Conservation (phyloP, 1,140 invertebrate species). For the Bombus sibiricus region DNA sequence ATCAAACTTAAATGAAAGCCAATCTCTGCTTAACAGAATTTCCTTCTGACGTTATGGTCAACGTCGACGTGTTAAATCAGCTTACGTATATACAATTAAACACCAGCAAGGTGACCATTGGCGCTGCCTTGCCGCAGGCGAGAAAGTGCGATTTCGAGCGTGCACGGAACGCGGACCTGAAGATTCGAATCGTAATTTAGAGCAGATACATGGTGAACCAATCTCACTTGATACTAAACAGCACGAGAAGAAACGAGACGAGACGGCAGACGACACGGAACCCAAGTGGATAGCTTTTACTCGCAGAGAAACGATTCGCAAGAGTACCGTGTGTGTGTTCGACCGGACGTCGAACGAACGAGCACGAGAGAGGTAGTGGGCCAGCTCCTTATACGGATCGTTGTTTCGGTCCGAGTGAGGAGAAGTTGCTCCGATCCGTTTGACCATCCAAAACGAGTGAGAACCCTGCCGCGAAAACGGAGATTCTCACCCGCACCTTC, state of each 20-base stretch:
- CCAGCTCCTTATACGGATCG: slow-evolving; percentile 73
- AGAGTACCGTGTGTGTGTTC: background rate
- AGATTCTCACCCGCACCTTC: slow-evolving; percentile 19
- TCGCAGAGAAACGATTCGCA: background rate
- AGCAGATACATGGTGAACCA: background rate
- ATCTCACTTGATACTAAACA: background rate
- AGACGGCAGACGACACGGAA: background rate
- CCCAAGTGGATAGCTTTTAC: background rate
- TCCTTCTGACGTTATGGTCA: background rate
- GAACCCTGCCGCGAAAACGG: background rate
- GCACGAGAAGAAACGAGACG: too few species aligned
- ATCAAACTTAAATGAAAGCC: too few species aligned
- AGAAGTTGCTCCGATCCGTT: slow-evolving; percentile 54
- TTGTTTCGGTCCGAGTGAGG: slow-evolving; percentile 45
- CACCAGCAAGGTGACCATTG: slow-evolving; percentile 23
- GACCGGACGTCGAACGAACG: background rate
- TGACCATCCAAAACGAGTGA: slow-evolving; percentile 50
- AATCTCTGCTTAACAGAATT: background rate
- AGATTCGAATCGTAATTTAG: slow-evolving; percentile 17
- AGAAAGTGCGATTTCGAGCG: slow-evolving; percentile 67
- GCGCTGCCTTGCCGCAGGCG: slow-evolving; percentile 74
- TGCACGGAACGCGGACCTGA: slow-evolving; percentile 15
- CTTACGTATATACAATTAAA: slow-evolving; percentile 6
- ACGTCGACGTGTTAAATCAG: background rate
- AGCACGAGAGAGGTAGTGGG: slow-evolving; percentile 60